Conservation (phyloP, 2,797 vertebrate species). For the Pseudomugil gertrudae region DNA sequence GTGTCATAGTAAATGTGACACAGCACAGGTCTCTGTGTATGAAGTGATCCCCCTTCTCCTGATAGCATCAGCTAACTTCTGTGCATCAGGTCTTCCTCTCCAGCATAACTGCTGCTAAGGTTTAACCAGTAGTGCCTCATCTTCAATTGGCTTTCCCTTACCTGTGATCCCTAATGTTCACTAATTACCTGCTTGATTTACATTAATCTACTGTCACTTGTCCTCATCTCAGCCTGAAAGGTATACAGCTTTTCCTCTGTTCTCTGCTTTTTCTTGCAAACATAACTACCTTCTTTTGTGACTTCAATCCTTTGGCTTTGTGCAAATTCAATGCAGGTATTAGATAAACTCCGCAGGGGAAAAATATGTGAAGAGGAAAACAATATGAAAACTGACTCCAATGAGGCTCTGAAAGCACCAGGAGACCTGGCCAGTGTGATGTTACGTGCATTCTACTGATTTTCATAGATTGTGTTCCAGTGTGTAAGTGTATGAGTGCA, state of each 20-base stretch:
- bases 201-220: neutral
- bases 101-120: neutral
- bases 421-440: neutral
- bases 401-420: neutral
- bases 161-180: neutral
- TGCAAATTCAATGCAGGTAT: constrained; percentile 19
- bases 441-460: neutral
- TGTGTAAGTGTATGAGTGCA: neutral
- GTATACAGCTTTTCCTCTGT: neutral
- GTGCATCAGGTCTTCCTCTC: neutral
- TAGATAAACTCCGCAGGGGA: neutral
- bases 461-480: constrained; percentile 7
- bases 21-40: neutral
- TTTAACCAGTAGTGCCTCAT: neutral
- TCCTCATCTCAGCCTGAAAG: neutral
- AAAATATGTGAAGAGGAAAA: neutral
- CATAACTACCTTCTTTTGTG: neutral
- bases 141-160: neutral
- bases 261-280: neutral
- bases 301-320: neutral
- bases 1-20: neutral
- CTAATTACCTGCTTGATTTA: neutral
- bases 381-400: constrained; percentile 4
- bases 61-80: neutral
- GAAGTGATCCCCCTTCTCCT: neutral